Evolutionary conservation across 2,113 vertebrate species (phyloP).

Genomic region (Pomatorhinus ruficollis): DNA sequence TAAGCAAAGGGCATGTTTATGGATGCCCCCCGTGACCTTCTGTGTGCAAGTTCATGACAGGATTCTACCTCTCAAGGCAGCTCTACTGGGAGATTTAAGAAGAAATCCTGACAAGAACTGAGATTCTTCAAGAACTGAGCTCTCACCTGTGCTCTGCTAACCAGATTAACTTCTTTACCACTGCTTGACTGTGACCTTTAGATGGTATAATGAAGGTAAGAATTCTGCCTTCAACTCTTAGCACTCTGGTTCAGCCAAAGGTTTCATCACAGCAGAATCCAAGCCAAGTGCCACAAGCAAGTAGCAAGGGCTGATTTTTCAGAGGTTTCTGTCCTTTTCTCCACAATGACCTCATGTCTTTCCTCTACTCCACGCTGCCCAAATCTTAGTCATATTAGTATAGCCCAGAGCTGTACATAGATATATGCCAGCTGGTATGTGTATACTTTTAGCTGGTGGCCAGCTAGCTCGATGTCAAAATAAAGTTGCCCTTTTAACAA

Average conservation of each 20-base stretch:
- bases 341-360: accelerated
- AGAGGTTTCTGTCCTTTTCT: not conserved
- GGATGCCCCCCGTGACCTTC: not conserved
- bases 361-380: not conserved
- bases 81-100: not conserved
- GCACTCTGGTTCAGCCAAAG: not conserved
- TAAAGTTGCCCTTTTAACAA: accelerated
- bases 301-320: not conserved
- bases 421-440: accelerated
- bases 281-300: not conserved
- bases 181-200: not conserved
- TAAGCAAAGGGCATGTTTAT: not conserved
- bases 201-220: not conserved
- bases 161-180: not conserved
- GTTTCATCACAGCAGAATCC: not conserved
- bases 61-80: not conserved
- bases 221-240: not conserved
- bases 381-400: accelerated
- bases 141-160: not conserved
- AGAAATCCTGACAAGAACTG: not conserved
- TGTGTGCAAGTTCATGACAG: not conserved
- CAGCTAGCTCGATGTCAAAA: not conserved
- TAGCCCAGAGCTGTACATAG: accelerated
- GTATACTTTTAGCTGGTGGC: not conserved
- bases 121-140: not conserved